Evolutionary conservation across 2,888 invertebrate species (phyloP).

Genomic region (Limenitis camilla): DNA sequence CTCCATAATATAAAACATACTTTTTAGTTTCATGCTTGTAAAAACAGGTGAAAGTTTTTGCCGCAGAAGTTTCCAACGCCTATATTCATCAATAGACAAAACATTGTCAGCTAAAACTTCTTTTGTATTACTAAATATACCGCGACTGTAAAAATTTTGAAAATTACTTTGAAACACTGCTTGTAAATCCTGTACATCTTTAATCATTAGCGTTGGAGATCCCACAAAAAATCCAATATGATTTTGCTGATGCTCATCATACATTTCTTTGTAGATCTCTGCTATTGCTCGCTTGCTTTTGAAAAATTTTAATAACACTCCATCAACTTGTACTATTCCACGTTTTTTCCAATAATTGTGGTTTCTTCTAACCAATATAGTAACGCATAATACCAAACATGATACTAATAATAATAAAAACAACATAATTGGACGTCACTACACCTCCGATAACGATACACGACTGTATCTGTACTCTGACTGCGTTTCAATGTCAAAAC

Average conservation of each 20-base stretch:
- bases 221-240: slow-evolving; percentile 19
- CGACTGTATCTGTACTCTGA: too few species aligned
- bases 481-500: too few species aligned
- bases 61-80: slow-evolving; percentile 51
- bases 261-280: slow-evolving; percentile 20
- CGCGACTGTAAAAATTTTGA: slow-evolving; percentile 40
- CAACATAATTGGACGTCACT: slow-evolving; percentile 1
- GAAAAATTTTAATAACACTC: slow-evolving; percentile 18
- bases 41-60: slow-evolving; percentile 53
- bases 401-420: slow-evolving; percentile 6
- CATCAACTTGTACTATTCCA: slow-evolving; percentile 17
- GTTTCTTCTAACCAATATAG: slow-evolving; percentile 1
- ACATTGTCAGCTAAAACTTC: slow-evolving; percentile 43
- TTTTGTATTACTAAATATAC: slow-evolving; percentile 31
- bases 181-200: slow-evolving; percentile 37
- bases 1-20: slow-evolving; percentile 53
- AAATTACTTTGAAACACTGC: slow-evolving; percentile 39
- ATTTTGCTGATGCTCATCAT: slow-evolving; percentile 11
- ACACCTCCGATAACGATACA: too few species aligned
- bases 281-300: slow-evolving; percentile 13
- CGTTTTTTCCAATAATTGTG: slow-evolving; percentile 22
- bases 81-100: slow-evolving; percentile 38
- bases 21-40: slow-evolving; percentile 48
- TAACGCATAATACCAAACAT: background rate
- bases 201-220: slow-evolving; percentile 34